Evolutionary conservation across 1,140 invertebrate genomes (phyloP).

Genomic region (Hyles vespertilio): DNA sequence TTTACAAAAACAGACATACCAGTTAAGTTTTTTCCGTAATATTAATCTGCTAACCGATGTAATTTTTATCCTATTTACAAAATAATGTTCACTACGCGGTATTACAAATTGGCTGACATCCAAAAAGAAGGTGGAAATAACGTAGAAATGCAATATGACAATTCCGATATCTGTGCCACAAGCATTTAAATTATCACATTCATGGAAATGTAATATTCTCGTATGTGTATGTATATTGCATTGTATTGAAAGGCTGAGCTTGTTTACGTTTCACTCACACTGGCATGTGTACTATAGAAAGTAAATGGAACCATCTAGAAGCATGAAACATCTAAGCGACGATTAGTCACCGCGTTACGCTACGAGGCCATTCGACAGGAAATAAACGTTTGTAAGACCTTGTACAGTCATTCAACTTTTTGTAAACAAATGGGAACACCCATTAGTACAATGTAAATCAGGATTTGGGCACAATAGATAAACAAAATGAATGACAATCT

Average conservation of each 20-base stretch:
- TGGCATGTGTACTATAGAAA: background rate
- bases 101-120: too few species aligned
- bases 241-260: background rate
- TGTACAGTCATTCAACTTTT: slow-evolving; percentile 24
- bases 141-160: too few species aligned
- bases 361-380: slow-evolving; percentile 7
- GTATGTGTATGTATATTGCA: background rate
- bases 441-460: background rate
- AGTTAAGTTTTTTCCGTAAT: too few species aligned
- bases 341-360: slow-evolving; percentile 10
- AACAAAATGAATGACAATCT: too few species aligned
- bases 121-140: too few species aligned
- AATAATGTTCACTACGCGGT: too few species aligned
- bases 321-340: slow-evolving; percentile 7
- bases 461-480: too few species aligned
- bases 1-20: too few species aligned
- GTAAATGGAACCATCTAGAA: slow-evolving; percentile 1
- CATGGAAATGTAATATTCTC: background rate
- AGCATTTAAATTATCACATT: background rate
- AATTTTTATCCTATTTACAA: too few species aligned
- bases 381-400: slow-evolving; percentile 8
- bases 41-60: too few species aligned
- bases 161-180: too few species aligned
- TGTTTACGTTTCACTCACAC: background rate
- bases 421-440: slow-evolving; percentile 2